Base-by-base conservation (phyloP, 2,797 vertebrate genomes). In the Saxicola maurus region DNA sequence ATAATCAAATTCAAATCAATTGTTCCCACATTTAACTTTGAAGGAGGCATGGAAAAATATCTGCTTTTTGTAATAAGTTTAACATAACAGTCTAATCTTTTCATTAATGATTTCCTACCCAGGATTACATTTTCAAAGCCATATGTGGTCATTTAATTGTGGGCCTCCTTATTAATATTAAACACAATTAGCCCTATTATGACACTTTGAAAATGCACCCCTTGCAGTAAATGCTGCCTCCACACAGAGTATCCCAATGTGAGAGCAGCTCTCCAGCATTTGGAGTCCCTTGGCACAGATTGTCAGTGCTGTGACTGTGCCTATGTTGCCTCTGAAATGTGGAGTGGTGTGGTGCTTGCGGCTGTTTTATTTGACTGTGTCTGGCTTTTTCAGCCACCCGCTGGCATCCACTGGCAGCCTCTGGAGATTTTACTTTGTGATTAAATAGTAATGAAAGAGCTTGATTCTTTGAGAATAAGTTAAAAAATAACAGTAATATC, bases 31-130 rank as follows among this genome's bases (percentile, higher is more conserved):
- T 53, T 83, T 60, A 30, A 65, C 51, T 93, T 72, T 37, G 69
- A 86, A 90, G 87, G 55, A 86, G 17, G 8, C 45, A 24, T 81
- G 69, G 67, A 53, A 83, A 90, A 83, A 69, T 74, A 68, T 3
- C 87, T 83, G 48, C 48, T 75, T 87, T 93, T 89, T 46, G 7
- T 84, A 79, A 27, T 46, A 89, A 51, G 33, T 82, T 85, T 62
- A 91, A 59, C 40, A 2, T 38, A 56, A 35, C 61, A 48, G 66
- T 45, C 14, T 43, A 49, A 75, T 86, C 0, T 57, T 72, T 87
- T 89, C 71, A 76, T 94, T 87, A 86, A 72, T 24, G 9, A 40
- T 93, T 91, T 91, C 86, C 68, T 95, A n/a, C 28, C 66, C 45
- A 43, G 35, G 76, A 89, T 77, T 82, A 43, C 48, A 49, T 82